Conservation (phyloP, 2,113 vertebrate genomes). For the Larimichthys crocea region DNA sequence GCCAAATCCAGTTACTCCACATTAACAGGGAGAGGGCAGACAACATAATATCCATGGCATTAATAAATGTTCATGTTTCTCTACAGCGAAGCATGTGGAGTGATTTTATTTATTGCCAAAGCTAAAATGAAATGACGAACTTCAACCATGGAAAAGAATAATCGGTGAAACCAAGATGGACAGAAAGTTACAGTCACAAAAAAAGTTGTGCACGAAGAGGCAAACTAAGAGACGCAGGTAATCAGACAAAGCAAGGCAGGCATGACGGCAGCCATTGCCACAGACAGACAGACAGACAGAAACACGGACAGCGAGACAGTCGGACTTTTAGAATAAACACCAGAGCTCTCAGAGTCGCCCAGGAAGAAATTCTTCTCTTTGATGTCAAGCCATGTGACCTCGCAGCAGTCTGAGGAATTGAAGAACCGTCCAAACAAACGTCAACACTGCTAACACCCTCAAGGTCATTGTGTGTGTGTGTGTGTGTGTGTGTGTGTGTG, state of each 20-base stretch:
- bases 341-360: constrained; percentile 67
- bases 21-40: constrained; percentile 40
- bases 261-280: no score
- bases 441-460: constrained; percentile 76
- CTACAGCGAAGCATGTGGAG: background rate
- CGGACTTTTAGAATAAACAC: constrained; percentile 71
- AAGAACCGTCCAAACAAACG: constrained; percentile 73
- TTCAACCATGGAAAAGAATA: no score
- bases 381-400: constrained; percentile 75
- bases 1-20: constrained; percentile 46
- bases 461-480: constrained; percentile 55
- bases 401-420: constrained; percentile 73
- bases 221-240: constrained; percentile 14
- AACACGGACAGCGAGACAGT: constrained; percentile 47
- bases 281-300: constrained; percentile 23
- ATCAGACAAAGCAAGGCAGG: no score
- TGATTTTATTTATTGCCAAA: background rate
- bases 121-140: background rate
- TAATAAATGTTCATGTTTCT: constrained; percentile 26
- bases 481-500: background rate
- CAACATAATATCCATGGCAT: constrained; percentile 17
- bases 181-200: background rate
- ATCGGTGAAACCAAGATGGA: background rate
- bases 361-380: constrained; percentile 75
- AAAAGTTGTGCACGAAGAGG: background rate